phyloP scores from a whole-genome alignment of 2,113 vertebrate species.

The Anthoscopus minutus region DNA sequence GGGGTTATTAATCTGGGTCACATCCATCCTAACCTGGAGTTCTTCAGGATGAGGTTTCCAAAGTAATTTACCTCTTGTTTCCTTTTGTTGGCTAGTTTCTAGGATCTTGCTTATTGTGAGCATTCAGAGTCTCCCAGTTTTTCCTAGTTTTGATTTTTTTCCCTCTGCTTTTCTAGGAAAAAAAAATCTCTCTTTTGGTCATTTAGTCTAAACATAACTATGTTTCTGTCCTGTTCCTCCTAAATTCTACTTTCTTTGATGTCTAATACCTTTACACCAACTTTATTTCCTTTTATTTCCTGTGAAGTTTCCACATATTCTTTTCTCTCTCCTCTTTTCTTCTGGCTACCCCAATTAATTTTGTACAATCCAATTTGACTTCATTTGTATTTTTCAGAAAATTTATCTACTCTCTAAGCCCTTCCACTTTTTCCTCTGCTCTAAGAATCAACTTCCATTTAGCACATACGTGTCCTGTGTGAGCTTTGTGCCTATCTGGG shows the following conservation, averaged over 20 bases:
- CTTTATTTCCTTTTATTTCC: not conserved
- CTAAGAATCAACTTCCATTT: not conserved
- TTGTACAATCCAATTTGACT: not conserved
- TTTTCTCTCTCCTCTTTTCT: not conserved
- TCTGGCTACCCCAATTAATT: not conserved
- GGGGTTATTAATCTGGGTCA: not conserved
- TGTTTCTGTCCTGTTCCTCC: not conserved
- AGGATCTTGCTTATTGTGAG: not conserved
- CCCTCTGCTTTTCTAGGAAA: not conserved
- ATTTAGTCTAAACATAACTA: not conserved
- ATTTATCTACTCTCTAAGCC: not conserved
- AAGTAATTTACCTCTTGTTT: not conserved
- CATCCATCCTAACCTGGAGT: not conserved
- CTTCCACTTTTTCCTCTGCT: slow-evolving; percentile 16
- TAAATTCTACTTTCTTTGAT: not conserved
- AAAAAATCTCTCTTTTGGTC: not conserved
- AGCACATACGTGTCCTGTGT: not conserved
- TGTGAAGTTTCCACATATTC: not conserved
- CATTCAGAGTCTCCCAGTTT: not conserved
- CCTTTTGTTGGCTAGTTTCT: not conserved
- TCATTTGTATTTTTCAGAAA: slow-evolving; percentile 21
- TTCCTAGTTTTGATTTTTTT: not conserved
- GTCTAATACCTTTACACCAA: not conserved
- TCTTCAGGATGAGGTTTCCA: not conserved
- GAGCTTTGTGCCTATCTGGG: not conserved